A percentile compares a stretch with the other conserved stretches of the same genome.
phyloP scores from a whole-genome alignment of 2,888 invertebrate species.

The Dinocampus coccinellae region DNA sequence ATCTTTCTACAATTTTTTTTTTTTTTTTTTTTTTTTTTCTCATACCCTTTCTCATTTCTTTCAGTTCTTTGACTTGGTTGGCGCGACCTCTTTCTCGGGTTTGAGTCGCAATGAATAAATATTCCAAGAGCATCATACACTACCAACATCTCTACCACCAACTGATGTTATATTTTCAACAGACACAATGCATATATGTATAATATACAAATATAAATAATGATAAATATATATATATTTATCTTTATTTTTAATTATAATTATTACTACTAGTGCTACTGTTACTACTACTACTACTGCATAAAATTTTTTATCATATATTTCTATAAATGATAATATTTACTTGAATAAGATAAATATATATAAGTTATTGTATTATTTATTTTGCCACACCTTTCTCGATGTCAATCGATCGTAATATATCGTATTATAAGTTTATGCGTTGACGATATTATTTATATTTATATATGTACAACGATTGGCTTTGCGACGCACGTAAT shows the following conservation, averaged over 20 bases:
- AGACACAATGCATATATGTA: conserved; percentile 4
- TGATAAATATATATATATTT: neutral
- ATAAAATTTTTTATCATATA: neutral
- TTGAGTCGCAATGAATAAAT: conserved; percentile 35
- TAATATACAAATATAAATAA: conserved; percentile 5
- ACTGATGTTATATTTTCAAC: neutral
- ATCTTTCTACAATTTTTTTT: conserved; percentile 11
- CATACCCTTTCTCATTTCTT: conserved; percentile 10
- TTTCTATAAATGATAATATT: neutral
- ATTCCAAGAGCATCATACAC: conserved; percentile 12
- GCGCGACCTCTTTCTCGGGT: conserved; percentile 34
- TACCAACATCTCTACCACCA: neutral
- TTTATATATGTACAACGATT: neutral
- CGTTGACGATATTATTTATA: conserved; percentile 18
- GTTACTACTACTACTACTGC: neutral
- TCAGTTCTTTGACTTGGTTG: conserved; percentile 32
- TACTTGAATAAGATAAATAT: neutral
- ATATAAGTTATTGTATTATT: neutral
- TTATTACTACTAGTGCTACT: neutral
- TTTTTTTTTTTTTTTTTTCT: conserved; percentile 5
- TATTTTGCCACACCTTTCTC: conserved; percentile 5
- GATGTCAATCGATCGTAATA: conserved; percentile 13
- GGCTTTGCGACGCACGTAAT: neutral
- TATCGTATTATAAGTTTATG: conserved; percentile 4
- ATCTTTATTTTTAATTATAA: neutral